These are phyloP conservation scores for Plumapathes pennacea DNA, from an alignment of 92 coral and sea anemone species.

Conservation along the genomic window DNA sequence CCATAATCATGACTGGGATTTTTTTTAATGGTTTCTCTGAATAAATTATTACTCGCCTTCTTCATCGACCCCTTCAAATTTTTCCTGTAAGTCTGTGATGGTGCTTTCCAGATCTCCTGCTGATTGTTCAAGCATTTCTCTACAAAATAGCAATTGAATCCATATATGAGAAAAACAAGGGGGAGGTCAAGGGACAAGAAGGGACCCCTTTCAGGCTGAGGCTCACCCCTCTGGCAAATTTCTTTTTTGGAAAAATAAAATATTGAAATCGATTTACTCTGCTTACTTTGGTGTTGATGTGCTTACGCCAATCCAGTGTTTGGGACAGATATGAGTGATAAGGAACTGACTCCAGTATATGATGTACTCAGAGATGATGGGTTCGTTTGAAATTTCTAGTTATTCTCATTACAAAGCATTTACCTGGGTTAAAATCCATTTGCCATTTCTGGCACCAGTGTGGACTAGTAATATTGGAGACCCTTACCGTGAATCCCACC, in stretches of 20 bases:
- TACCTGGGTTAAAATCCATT: slow-evolving; percentile 43
- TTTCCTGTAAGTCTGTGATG: slow-evolving; percentile 67
- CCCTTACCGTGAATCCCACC: no score
- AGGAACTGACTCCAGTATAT: no score
- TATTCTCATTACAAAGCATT: slow-evolving; percentile 43
- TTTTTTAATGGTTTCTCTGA: neutral
- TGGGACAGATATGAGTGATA: no score
- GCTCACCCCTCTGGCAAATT: no score
- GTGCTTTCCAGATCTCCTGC: slow-evolving; percentile 85
- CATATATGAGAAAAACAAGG: neutral
- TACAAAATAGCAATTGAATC: slow-evolving; percentile 4
- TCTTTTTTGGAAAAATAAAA: no score
- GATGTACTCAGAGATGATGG: slow-evolving; percentile 25
- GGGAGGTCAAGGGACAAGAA: no score
- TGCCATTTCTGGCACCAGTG: slow-evolving; percentile 38
- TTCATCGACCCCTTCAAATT: slow-evolving; percentile 70
- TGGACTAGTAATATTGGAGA: no score
- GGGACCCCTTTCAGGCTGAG: no score
- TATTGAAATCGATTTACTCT: no score
- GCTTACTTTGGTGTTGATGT: no score
- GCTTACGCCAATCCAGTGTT: no score
- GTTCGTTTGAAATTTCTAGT: slow-evolving; percentile 30
- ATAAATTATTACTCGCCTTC: slow-evolving; percentile 93
- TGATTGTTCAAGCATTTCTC: slow-evolving; percentile 97
- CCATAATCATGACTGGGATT: neutral